phyloP scores from a whole-genome alignment of 2,797 vertebrate genomes.

The Tolypeutes matacus region DNA sequence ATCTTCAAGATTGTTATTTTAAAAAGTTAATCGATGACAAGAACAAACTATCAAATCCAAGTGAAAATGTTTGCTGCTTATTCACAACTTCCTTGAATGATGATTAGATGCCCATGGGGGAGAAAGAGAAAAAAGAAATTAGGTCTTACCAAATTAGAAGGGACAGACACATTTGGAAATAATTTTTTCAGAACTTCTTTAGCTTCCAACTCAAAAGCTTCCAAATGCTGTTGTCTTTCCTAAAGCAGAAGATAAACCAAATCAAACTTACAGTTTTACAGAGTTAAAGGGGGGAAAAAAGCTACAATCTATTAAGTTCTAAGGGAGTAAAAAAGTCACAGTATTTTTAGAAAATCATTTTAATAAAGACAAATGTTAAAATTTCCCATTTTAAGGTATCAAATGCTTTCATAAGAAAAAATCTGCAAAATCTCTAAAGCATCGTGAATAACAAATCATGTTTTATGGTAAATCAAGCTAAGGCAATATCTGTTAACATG shows the following conservation, averaged over 20 bases:
- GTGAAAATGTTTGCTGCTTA: background rate
- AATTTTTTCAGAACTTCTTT: conserved; percentile 94
- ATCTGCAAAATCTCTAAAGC: conserved; percentile 70
- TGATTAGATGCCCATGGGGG: background rate
- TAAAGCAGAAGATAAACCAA: conserved; percentile 83
- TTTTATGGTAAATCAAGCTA: conserved; percentile 26
- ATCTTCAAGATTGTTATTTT: conserved; percentile 29
- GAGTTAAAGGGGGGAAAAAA: background rate
- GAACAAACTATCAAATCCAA: conserved; percentile 43
- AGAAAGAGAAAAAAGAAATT: conserved; percentile 35
- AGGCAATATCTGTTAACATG: conserved; percentile 37
- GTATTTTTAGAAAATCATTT: conserved; percentile 39
- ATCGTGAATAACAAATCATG: conserved; percentile 51
- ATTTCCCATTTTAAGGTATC: conserved; percentile 52
- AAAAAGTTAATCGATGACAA: conserved; percentile 46
- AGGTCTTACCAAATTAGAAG: conserved; percentile 89
- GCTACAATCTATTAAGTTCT: conserved; percentile 48
- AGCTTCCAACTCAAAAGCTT: conserved; percentile 91
- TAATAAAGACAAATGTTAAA: conserved; percentile 61
- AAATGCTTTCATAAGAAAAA: conserved; percentile 66
- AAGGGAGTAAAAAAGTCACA: conserved; percentile 59
- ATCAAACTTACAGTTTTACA: conserved; percentile 50
- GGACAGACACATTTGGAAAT: conserved; percentile 94
- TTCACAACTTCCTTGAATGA: conserved; percentile 15
- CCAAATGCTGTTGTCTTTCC: conserved; percentile 93